Conservation (phyloP, 2,113 vertebrate genomes). For the Malurus alboscapulatus region DNA sequence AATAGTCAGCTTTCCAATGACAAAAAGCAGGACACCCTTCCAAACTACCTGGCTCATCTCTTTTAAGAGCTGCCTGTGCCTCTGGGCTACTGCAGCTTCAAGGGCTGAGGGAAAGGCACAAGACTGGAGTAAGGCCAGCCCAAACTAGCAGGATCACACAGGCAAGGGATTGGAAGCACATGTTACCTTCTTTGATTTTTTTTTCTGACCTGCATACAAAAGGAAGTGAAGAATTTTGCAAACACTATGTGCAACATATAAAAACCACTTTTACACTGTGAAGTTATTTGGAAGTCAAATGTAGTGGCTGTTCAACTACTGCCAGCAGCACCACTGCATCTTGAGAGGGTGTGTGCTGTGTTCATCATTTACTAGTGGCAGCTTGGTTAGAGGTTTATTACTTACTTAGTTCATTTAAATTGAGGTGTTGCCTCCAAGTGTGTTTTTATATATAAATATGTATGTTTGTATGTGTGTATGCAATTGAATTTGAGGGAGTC, state of each 20-base stretch:
- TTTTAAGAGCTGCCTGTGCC: background rate
- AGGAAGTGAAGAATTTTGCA: background rate
- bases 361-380: background rate
- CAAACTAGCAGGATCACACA: accelerated
- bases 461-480: background rate
- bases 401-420: background rate
- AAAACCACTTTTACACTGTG: background rate
- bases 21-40: background rate
- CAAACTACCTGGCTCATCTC: background rate
- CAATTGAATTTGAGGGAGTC: background rate
- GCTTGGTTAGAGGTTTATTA: background rate
- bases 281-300: background rate
- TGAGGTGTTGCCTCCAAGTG: background rate
- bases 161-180: background rate
- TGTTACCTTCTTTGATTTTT: background rate
- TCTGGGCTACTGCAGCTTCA: background rate
- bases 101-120: background rate
- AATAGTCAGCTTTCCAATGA: background rate
- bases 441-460: background rate
- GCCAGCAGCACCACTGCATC: background rate
- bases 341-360: background rate
- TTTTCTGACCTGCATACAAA: background rate
- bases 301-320: background rate
- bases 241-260: background rate
- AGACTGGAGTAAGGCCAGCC: background rate